phyloP scores from a whole-genome alignment of 2,113 vertebrate species.

The Bothrops jararaca region DNA sequence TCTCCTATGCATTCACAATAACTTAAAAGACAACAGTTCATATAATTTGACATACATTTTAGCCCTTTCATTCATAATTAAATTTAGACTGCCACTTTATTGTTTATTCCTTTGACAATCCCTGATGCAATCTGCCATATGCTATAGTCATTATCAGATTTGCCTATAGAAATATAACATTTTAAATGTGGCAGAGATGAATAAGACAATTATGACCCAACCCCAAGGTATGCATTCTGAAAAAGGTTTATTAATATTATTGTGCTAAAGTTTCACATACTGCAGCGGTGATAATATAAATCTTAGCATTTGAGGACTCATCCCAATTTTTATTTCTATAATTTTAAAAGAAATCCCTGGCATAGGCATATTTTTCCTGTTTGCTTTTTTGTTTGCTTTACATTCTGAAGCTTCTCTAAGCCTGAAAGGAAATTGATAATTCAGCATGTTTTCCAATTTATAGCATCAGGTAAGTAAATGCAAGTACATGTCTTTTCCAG shows the following conservation, averaged over 20 bases:
- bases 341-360: not conserved
- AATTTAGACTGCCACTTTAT: not conserved
- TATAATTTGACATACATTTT: not conserved
- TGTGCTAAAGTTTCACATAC: not conserved
- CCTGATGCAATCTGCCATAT: not conserved
- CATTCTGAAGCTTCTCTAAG: conserved; percentile 13
- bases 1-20: not conserved
- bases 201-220: not conserved
- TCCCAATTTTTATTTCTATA: not conserved
- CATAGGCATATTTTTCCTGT: not conserved
- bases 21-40: not conserved
- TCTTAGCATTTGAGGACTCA: not conserved
- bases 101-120: not conserved
- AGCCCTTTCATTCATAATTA: not conserved
- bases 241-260: not conserved
- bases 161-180: not conserved
- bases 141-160: not conserved
- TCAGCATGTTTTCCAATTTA: not conserved
- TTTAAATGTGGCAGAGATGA: not conserved
- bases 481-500: not conserved
- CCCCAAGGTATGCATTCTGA: not conserved
- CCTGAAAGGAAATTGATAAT: not conserved
- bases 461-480: conserved; percentile 23
- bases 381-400: conserved; percentile 2
- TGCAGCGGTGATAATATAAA: not conserved